These are phyloP conservation scores for Erebia palarica DNA, from an alignment of 2,888 invertebrate species.

Conservation along the genomic window DNA sequence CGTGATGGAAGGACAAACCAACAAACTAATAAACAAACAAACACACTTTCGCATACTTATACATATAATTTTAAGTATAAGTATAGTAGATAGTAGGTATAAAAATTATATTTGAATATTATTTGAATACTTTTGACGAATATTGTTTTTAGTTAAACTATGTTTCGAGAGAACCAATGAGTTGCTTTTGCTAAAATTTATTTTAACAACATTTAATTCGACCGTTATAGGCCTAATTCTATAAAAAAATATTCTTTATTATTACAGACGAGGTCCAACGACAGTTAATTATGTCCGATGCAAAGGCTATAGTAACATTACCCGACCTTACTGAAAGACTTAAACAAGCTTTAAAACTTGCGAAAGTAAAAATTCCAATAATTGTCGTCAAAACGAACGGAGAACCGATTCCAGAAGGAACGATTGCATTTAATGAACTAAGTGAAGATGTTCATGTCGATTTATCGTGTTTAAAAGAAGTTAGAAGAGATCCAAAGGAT, in stretches of 20 bases:
- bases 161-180: too few species aligned
- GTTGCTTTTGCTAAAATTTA: too few species aligned
- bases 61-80: too few species aligned
- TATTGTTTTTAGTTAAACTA: too few species aligned
- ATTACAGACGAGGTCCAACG: constrained; percentile 87
- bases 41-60: too few species aligned
- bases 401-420: constrained; percentile 66
- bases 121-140: too few species aligned
- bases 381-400: constrained; percentile 72
- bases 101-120: too few species aligned
- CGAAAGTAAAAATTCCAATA: constrained; percentile 79
- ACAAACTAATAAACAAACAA: too few species aligned
- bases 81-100: too few species aligned
- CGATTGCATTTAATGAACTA: constrained; percentile 85
- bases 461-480: constrained; percentile 75
- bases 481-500: constrained; percentile 78
- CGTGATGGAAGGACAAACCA: too few species aligned
- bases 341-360: constrained; percentile 72
- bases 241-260: neutral
- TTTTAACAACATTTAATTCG: too few species aligned
- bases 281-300: constrained; percentile 83
- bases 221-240: neutral
- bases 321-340: constrained; percentile 75
- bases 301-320: constrained; percentile 85
- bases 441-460: constrained; percentile 81